Conservation (phyloP, 1,140 invertebrate genomes). For the Thaumetopoea pityocampa region DNA sequence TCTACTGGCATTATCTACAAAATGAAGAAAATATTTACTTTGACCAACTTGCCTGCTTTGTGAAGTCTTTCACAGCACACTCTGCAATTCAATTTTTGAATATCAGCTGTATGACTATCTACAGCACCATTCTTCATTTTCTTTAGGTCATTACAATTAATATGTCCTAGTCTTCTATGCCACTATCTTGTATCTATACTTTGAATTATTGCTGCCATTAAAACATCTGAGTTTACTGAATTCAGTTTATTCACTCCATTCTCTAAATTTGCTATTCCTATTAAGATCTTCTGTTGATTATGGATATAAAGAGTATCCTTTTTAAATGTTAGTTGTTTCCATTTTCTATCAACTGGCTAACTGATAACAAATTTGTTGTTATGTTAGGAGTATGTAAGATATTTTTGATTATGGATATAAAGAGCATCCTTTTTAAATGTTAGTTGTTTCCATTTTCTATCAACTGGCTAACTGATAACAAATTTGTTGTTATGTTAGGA, state of each 20-base stretch:
- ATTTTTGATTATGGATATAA: not conserved
- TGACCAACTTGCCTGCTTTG: slow-evolving; percentile 7
- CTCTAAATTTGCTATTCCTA: not conserved
- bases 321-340: not conserved
- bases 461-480: too few species aligned
- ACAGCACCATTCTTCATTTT: slow-evolving; percentile 23
- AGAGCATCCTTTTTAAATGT: too few species aligned
- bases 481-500: too few species aligned
- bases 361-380: too few species aligned
- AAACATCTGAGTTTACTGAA: not conserved
- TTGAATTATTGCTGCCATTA: not conserved
- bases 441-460: too few species aligned
- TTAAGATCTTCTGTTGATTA: not conserved
- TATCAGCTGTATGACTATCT: slow-evolving; percentile 11
- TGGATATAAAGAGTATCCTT: not conserved
- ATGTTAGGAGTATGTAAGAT: too few species aligned
- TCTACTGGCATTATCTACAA: slow-evolving; percentile 10
- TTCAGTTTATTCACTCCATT: slow-evolving; percentile 1
- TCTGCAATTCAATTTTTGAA: slow-evolving; percentile 18
- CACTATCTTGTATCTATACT: not conserved
- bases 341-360: slow-evolving; percentile 1
- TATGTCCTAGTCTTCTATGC: slow-evolving; percentile 1
- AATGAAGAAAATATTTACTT: slow-evolving; percentile 12
- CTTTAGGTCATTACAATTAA: slow-evolving; percentile 17
- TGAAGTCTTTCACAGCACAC: slow-evolving; percentile 17